Conservation (phyloP, 2,888 invertebrate genomes). For the Erebia palarica region DNA sequence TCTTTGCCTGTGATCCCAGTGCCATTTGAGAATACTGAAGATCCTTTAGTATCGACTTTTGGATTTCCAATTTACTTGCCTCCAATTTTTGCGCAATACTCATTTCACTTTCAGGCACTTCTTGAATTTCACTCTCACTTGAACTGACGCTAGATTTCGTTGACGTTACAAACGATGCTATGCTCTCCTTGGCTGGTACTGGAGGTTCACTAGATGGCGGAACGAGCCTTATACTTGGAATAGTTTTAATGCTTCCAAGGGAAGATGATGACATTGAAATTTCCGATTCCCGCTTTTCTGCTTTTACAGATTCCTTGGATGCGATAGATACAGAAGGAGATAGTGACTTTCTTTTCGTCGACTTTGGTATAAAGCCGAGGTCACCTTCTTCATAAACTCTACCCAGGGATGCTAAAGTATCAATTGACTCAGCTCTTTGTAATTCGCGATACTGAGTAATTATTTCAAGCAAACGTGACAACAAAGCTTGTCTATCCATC, state of each 20-base stretch:
- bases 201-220: constrained; percentile 50
- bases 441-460: constrained; percentile 71
- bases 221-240: constrained; percentile 64
- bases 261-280: constrained; percentile 51
- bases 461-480: constrained; percentile 81
- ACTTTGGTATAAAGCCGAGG: constrained; percentile 85
- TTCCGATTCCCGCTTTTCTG: constrained; percentile 43
- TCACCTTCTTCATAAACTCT: constrained; percentile 85
- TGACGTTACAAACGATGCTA: constrained; percentile 66
- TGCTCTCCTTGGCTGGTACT: constrained; percentile 57
- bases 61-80: constrained; percentile 64
- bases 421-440: constrained; percentile 63
- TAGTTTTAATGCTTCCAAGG: constrained; percentile 61
- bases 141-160: constrained; percentile 53
- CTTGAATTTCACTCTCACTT: constrained; percentile 45
- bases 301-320: constrained; percentile 47
- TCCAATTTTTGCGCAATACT: constrained; percentile 60
- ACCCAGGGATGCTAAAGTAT: constrained; percentile 75
- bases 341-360: constrained; percentile 51
- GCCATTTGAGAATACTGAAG: constrained; percentile 59
- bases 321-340: constrained; percentile 43
- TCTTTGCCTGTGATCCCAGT: constrained; percentile 48
- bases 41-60: constrained; percentile 70
- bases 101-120: constrained; percentile 47
- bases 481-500: constrained; percentile 72